Evolutionary conservation across 2,888 invertebrate species (phyloP).

Genomic region (Cerceris ruficornis): DNA sequence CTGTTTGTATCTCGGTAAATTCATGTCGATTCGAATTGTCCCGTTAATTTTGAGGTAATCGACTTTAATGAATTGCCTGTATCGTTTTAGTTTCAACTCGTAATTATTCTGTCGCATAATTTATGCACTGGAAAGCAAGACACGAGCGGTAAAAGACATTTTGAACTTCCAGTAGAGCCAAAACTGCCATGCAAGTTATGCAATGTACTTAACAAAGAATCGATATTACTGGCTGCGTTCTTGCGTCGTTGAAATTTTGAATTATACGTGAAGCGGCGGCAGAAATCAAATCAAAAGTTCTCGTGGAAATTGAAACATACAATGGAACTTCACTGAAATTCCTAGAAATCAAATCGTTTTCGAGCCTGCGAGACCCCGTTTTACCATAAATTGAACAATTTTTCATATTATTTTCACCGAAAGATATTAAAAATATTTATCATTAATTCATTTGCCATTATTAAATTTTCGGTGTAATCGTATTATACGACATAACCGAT

Average conservation of each 20-base stretch:
- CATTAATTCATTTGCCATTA: not conserved
- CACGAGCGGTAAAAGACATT: not conserved
- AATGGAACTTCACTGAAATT: slow-evolving; percentile 30
- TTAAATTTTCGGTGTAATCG: too few species aligned
- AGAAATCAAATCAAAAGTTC: slow-evolving; percentile 10
- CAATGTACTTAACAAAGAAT: not conserved
- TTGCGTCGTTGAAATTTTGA: not conserved
- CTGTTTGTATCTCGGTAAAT: too few species aligned
- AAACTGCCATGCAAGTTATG: too few species aligned
- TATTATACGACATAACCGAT: too few species aligned
- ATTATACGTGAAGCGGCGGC: slow-evolving; percentile 9
- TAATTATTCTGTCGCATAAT: not conserved
- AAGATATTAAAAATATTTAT: not conserved
- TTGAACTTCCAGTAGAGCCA: too few species aligned
- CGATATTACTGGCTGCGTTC: not conserved
- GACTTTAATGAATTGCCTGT: too few species aligned
- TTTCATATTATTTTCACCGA: not conserved
- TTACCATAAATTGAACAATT: slow-evolving; percentile 40
- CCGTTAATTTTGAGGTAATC: too few species aligned
- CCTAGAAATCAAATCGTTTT: slow-evolving; percentile 38
- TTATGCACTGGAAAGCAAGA: not conserved
- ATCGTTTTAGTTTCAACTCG: too few species aligned
- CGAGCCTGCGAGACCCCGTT: slow-evolving; percentile 11
- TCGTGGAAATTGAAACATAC: slow-evolving; percentile 29
- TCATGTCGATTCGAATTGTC: too few species aligned